Evolutionary conservation across 2,888 invertebrate genomes (phyloP), one percentile per base, ranked within the genome.

Genomic region (Caenorhabditis japonica): DNA sequence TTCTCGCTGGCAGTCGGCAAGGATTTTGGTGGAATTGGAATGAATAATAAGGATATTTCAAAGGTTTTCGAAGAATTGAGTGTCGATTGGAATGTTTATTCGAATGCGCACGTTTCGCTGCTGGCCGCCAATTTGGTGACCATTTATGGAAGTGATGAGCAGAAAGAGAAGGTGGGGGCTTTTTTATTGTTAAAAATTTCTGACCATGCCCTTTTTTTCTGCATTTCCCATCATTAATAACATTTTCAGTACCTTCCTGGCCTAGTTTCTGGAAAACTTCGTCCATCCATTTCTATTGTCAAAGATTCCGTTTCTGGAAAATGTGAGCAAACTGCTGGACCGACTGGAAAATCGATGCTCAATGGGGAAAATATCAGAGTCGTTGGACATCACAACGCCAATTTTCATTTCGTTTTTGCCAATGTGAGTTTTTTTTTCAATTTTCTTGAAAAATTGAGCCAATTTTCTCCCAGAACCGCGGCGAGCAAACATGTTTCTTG

Each of bases 401-500:
- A 87, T 52, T 55, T 87, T 43, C 80, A 83, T 56, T 47, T 87
- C 27, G 75, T 84, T 34, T 83, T 87, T 51, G 84, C 81, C 4
- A 75, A 78, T 39, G 58, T 61, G 5, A 60, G 53, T 33, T 2
- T 4, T 3, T 3, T 38, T 13, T 19, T 17, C n/a, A 34, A 43
- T 36, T 38, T 38, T 27, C 7, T 46, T 15, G n/a, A 39, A 38
- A 53, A 5, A 39, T 4, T 23, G 13, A 33, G n/a, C 43, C 17
- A 21, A 15, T n/a, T 52, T 44, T 13, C 30, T 70, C 77, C 27
- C 43, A 82, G 82, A 73, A 75, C n/a, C 23, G 64, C 8, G 68
- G 59, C 13, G 53, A 56, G 3, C 41, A 68, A 17, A 72, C 75
- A 4, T 78, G 79, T 23, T 83, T 62, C 66, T n/a, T 83, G 7